Base-by-base conservation (phyloP, 2,797 vertebrate species). In the Cirrhinus mrigala region DNA sequence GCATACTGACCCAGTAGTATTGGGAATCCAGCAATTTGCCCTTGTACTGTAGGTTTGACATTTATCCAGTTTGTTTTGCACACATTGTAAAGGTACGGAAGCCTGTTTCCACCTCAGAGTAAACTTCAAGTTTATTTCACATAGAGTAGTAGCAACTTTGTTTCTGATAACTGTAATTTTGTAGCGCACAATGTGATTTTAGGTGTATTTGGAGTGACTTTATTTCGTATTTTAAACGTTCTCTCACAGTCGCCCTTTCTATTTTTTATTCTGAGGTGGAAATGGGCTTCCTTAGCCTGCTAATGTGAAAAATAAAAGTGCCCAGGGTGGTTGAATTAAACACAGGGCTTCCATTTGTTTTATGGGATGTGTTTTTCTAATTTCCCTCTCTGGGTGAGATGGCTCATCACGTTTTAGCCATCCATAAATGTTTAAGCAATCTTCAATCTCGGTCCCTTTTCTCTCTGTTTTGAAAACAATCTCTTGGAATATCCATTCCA, bases 351-450 rank as follows among this genome's bases (percentile, higher is more conserved):
- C n/a, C 24, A 24, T 24, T 24, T 24, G 56, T n/a, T 27, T 64
- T 3, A 1, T 16, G 15, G 50, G 16, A 52, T 52, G 16, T 52
- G 1, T 52, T 52, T 22, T 3, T 1, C 24, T 64, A 16, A 71
- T 74, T 16, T 52, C 20, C 20, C 89, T 88, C 54, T 86, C 40
- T 80, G 79, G 86, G 80, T 40, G 79, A 81, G 87, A 64, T 33
- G 46, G 81, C 33, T 82, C 70, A 14, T 46, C 74, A 68, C 48
- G 10, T 66, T 56, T 80, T 73, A 83, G 60, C 70, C 81, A 73
- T 86, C 85, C 77, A 74, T 80, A 86, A 85, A 86, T 75, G 62
- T 86, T 80, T 33, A 24, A 79, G 14, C 44, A 27, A 44, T 62
- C 75, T 60, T 82, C 68, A 3, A 18, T 76, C 75, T 82, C 70